Evolutionary conservation across 2,797 vertebrate genomes (phyloP).

Genomic region (Pipistrellus nathusii): DNA sequence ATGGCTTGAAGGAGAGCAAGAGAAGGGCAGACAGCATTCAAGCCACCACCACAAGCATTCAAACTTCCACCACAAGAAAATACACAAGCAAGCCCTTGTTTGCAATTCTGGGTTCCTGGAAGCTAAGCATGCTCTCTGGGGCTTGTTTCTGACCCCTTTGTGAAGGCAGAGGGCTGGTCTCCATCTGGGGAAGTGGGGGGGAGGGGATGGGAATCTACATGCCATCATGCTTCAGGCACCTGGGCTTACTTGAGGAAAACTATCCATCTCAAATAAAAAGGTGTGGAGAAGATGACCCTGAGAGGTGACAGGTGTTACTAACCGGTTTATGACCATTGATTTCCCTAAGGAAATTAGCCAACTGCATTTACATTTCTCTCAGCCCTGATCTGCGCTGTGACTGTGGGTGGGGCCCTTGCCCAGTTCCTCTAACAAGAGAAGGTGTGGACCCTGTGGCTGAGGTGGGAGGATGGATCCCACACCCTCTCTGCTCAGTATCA

Average conservation of each 20-base stretch:
- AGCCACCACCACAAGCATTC: conserved; percentile 18
- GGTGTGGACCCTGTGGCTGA: not conserved
- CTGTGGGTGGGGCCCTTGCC: not conserved
- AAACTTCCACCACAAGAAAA: not conserved
- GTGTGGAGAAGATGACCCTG: not conserved
- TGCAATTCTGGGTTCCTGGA: not conserved
- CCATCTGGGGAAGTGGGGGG: not conserved
- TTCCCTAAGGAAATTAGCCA: conserved; percentile 66
- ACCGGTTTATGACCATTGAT: not conserved
- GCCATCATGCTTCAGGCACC: not conserved
- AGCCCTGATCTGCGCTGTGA: not conserved
- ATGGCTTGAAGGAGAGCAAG: not conserved
- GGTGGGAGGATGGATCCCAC: not conserved
- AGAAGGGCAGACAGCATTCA: not conserved
- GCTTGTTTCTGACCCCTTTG: not conserved
- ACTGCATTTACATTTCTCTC: conserved; percentile 15
- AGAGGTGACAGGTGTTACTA: not conserved
- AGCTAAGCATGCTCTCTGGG: not conserved
- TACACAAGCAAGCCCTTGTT: conserved; percentile 57
- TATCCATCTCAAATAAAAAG: not conserved
- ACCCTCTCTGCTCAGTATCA: not conserved
- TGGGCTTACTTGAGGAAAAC: not conserved
- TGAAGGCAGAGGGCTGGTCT: not conserved
- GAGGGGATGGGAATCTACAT: not conserved
- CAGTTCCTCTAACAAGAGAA: not conserved